Percentiles rank a stretch among this genome's conserved stretches.
Conservation (phyloP, 2,113 vertebrate genomes). For the Cygnus atratus region DNA sequence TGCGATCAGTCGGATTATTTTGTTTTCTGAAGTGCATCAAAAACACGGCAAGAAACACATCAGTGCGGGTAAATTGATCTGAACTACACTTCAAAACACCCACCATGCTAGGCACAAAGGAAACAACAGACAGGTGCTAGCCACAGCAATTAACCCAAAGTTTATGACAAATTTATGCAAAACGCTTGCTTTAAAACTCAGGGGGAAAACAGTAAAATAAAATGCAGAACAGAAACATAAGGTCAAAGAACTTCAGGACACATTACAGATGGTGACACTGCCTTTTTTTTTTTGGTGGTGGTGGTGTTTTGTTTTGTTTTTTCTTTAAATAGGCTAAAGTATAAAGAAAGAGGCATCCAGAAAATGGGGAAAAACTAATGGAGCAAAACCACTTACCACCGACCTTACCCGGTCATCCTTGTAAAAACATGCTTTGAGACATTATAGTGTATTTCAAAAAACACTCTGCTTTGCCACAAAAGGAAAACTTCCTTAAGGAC, state of each 20-base stretch:
- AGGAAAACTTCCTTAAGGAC: neutral
- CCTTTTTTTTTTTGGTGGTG: neutral
- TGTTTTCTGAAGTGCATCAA: neutral
- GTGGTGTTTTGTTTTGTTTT: no score
- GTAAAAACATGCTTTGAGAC: neutral
- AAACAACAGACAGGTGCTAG: slow-evolving; percentile 13
- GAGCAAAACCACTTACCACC: neutral
- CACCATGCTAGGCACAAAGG: neutral
- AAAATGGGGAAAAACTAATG: neutral
- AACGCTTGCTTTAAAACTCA: neutral
- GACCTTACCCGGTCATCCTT: neutral
- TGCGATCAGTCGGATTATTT: neutral
- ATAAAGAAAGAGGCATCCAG: neutral
- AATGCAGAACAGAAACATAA: neutral
- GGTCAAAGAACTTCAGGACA: neutral
- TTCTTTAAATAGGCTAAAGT: neutral
- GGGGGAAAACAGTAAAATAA: neutral
- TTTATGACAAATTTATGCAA: neutral
- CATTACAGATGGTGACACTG: neutral
- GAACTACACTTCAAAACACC: neutral
- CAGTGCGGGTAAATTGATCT: neutral
- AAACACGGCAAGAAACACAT: neutral
- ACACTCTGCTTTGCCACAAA: neutral
- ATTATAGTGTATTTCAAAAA: neutral
- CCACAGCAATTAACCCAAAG: neutral